Evolutionary conservation across 2,888 invertebrate species (phyloP).

Genomic region (Drosophila anomelani): DNA sequence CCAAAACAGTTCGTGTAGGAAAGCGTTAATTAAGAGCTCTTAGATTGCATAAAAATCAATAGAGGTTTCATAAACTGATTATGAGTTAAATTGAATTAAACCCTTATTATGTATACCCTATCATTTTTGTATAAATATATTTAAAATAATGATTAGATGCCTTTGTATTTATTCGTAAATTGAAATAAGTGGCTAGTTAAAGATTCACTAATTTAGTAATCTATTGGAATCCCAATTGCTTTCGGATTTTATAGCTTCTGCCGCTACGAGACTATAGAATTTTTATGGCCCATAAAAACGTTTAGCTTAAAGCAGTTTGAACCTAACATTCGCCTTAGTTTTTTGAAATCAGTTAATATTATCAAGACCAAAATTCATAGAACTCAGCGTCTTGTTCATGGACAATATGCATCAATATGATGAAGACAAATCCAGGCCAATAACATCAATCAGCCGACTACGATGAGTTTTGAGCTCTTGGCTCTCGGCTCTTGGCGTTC

Average conservation of each 20-base stretch:
- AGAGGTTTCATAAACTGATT: background rate
- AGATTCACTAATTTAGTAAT: constrained; percentile 2
- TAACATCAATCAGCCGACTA: constrained; percentile 32
- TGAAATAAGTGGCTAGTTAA: background rate
- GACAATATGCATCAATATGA: background rate
- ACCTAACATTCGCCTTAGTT: background rate
- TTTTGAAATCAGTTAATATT: background rate
- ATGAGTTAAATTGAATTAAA: background rate
- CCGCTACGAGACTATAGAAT: constrained; percentile 4
- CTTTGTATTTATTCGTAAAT: background rate
- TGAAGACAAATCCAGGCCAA: constrained; percentile 55
- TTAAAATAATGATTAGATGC: background rate
- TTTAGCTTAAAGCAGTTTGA: background rate
- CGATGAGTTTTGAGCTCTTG: constrained; percentile 20
- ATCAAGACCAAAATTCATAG: constrained; percentile 1
- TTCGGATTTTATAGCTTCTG: background rate
- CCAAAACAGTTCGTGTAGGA: background rate
- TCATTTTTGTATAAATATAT: background rate
- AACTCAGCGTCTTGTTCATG: constrained; percentile 2
- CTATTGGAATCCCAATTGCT: background rate
- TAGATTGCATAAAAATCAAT: background rate
- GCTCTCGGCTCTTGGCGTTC: constrained; percentile 45
- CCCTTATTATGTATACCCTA: background rate
- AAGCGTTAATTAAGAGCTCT: background rate
- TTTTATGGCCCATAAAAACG: constrained; percentile 17